These are phyloP conservation scores for Papilio helenus DNA, from an alignment of 1,140 invertebrate species.

Conservation along the genomic window DNA sequence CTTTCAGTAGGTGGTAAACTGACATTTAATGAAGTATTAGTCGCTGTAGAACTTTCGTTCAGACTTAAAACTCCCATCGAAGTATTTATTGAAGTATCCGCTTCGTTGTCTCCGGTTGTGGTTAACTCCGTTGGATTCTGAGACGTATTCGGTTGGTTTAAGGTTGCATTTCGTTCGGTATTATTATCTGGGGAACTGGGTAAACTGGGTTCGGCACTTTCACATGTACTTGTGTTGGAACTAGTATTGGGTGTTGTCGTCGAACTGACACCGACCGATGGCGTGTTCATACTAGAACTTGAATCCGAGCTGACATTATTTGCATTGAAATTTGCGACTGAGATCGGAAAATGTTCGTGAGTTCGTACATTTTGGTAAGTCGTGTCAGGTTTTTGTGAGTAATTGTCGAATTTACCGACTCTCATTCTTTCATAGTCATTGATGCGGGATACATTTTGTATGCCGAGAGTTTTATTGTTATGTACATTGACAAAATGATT, in stretches of 20 bases:
- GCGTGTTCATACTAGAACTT: conserved; percentile 76
- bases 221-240: conserved; percentile 74
- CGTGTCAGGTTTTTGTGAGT: conserved; percentile 61
- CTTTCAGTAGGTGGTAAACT: conserved; percentile 70
- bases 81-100: conserved; percentile 56
- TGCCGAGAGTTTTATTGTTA: conserved; percentile 55
- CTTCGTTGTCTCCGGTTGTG: conserved; percentile 57
- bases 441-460: conserved; percentile 64
- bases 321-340: conserved; percentile 58
- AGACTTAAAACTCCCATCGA: conserved; percentile 68
- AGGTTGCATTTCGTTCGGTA: conserved; percentile 65
- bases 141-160: conserved; percentile 49
- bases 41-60: conserved; percentile 76
- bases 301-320: conserved; percentile 74
- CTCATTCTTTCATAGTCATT: conserved; percentile 62
- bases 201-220: conserved; percentile 76
- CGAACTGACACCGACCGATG: conserved; percentile 70
- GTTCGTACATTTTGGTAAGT: conserved; percentile 69
- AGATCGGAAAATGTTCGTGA: conserved; percentile 61
- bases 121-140: conserved; percentile 51
- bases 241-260: conserved; percentile 76
- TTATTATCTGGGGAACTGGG: conserved; percentile 77
- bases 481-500: conserved; percentile 62
- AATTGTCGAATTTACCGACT: conserved; percentile 63
- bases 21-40: conserved; percentile 76